phyloP scores from a whole-genome alignment of 2,113 vertebrate species.

The Podocnemis expansa region DNA sequence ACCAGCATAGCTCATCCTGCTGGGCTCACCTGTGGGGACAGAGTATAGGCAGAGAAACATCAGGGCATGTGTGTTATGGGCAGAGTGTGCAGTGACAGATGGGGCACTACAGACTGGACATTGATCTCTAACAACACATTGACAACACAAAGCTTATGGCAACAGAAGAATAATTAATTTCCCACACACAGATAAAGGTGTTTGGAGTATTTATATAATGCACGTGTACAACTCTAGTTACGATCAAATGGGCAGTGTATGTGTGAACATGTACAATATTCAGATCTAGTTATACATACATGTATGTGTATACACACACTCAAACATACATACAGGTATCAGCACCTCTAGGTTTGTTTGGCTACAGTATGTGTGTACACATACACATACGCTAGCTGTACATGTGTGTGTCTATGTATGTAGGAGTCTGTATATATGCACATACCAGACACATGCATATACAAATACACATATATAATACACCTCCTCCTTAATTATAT shows the following conservation, averaged over 20 bases:
- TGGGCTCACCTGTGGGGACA: not conserved
- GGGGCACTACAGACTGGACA: not conserved
- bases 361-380: not conserved
- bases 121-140: not conserved
- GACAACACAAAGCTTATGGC: not conserved
- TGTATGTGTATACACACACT: not conserved
- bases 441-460: not conserved
- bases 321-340: not conserved
- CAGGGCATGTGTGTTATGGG: not conserved
- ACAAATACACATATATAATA: not conserved
- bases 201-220: not conserved
- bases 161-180: accelerated
- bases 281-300: not conserved
- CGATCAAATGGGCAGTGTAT: not conserved
- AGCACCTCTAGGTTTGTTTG: not conserved
- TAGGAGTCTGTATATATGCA: not conserved
- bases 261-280: not conserved
- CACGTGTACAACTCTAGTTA: not conserved
- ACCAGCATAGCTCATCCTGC: conserved; percentile 50
- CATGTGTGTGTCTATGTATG: not conserved
- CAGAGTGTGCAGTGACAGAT: not conserved
- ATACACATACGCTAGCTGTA: not conserved
- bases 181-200: not conserved
- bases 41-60: not conserved
- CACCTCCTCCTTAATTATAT: not conserved